Base-by-base conservation (phyloP, 2,888 invertebrate genomes). In the Macrosoma leucophasiata region DNA sequence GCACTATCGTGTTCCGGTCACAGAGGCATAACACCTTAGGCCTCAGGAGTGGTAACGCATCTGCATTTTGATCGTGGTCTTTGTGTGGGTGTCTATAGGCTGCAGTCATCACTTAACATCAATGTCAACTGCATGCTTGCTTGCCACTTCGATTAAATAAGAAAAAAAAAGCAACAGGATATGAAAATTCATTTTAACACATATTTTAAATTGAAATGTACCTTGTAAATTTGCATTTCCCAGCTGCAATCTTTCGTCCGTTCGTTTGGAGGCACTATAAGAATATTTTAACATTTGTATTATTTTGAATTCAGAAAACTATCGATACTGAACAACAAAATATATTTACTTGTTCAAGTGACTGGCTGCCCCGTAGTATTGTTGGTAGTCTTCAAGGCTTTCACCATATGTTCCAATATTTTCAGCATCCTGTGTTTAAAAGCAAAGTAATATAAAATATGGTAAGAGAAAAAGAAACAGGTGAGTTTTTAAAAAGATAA, bases 161-260 rank as follows among this genome's bases (percentile, higher is more conserved):
- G n/a, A n/a, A n/a, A n/a, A n/a, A n/a, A n/a, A n/a, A n/a, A n/a
- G n/a, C n/a, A n/a, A n/a, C n/a, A n/a, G n/a, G n/a, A n/a, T n/a
- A n/a, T n/a, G n/a, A n/a, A n/a, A n/a, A n/a, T n/a, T n/a, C n/a
- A n/a, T n/a, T n/a, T n/a, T n/a, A n/a, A n/a, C n/a, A n/a, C n/a
- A n/a, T n/a, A n/a, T n/a, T n/a, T n/a, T n/a, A n/a, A n/a, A n/a
- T n/a, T n/a, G n/a, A n/a, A n/a, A n/a, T 13, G 19, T 62, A 78
- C 78, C 76, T 70, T 82, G 79, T 27, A 84, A 65, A 53, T 84
- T 84, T 0, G 64, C 81, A 54, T 82, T 84, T 47, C 82, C 82
- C 36, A 65, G 70, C 36, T 79, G 73, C 17, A 82, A 47, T 50
- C 74, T 64, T 48, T 82, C 78, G 35, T 77, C 73, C 19, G 56